Evolutionary conservation across 1,140 invertebrate species (phyloP), one percentile per base, ranked within the genome.

Genomic region (Ridgeia piscesae): DNA sequence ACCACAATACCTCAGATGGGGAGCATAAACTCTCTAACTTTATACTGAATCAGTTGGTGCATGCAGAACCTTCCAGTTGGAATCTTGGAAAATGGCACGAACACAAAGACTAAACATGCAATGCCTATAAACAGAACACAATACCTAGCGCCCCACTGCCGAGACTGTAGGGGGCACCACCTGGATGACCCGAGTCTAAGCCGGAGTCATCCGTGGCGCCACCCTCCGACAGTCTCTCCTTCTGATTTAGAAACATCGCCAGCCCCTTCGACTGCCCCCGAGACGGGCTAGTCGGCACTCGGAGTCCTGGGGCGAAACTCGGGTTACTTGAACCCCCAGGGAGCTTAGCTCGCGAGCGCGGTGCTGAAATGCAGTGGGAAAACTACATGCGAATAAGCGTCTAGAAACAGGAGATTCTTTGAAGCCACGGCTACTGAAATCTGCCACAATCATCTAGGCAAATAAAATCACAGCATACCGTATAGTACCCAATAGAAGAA

Each of bases 211-310:
- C 89, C 89, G 17, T 31, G 21, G 89, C 9, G 14, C 35, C 89
- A 8, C 35, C 89, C 34, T 90, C 89, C 17, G 89, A 34, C 89
- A 90, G 89, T 27, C 35, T 90, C 89, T 90, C 89, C 89, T 90
- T 90, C 34, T 42, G 89, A 90, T 33, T 90, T 27, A 90, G 89
- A 33, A 90, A 90, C 89, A 90, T 90, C 34, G 89, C 17, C 34
- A 90, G 89, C 34, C 89, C 89, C 35, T 90, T 90, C 21, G 89
- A 90, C 17, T 90, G 58, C 0, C 58, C 58, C 58, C 58, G 17
- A 27, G 58, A 77, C 11, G 58, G 58, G 58, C 58, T 77, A 77
- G 58, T 77, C 58, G 14, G 58, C 27, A 21, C 58, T 31, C 17
- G 14, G 17, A 0, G 58, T 77, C 58, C 58, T 27, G 58, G 58